phyloP scores from a whole-genome alignment of 2,113 vertebrate genomes.

The Podilymbus podiceps region DNA sequence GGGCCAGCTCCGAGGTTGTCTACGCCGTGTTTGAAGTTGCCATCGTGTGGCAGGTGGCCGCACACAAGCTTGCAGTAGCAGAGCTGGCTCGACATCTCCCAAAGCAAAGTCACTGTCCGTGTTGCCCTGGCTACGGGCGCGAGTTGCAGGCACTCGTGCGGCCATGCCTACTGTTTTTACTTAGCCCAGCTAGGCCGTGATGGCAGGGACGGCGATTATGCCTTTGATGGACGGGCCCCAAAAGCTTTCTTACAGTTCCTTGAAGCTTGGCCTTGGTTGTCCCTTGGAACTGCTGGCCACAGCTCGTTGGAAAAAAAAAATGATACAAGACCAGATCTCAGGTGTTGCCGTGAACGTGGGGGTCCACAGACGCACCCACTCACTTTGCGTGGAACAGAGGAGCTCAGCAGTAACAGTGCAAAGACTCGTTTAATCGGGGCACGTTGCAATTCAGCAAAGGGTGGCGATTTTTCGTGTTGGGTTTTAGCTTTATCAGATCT shows the following conservation, averaged over 20 bases:
- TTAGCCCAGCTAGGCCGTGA: no score
- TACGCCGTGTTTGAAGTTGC: rapidly evolving
- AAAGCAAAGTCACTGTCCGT: rapidly evolving
- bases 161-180: neutral
- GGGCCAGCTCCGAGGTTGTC: neutral
- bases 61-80: no score
- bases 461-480: rapidly evolving
- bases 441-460: rapidly evolving
- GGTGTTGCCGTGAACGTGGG: rapidly evolving
- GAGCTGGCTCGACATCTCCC: neutral
- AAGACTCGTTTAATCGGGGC: rapidly evolving
- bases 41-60: rapidly evolving
- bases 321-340: neutral
- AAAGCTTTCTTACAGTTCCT: neutral
- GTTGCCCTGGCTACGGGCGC: rapidly evolving
- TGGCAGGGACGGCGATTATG: neutral
- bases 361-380: rapidly evolving
- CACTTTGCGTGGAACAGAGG: rapidly evolving
- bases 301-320: neutral
- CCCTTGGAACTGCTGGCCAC: neutral
- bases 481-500: neutral
- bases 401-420: neutral
- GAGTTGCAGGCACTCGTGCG: neutral
- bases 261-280: neutral
- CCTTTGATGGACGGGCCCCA: neutral